Evolutionary conservation across 2,888 invertebrate species (phyloP), one percentile per base, ranked within the genome.

Genomic region (Tetheella fluctuosa): DNA sequence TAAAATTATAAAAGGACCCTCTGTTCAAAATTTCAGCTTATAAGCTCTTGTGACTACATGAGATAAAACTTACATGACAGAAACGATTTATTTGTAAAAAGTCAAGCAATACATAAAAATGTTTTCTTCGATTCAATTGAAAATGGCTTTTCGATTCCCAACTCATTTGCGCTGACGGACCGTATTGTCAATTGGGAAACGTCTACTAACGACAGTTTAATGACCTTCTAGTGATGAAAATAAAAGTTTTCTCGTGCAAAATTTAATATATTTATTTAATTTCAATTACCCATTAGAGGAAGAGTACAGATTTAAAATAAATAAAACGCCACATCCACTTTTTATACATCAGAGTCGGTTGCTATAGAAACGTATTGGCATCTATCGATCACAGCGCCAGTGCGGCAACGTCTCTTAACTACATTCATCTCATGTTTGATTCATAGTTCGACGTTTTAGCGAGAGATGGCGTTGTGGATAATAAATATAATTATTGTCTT

Each of bases 371-470:
- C 48, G 48, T 10, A 48, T 48, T 20, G 20, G 48, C 48, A 8
- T 48, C 48, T 23, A 34, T 34, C 30, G 54, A 34, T 13, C 12
- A 10, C 37, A 55, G 55, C 55, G 55, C 55, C 20, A 20, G 13
- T 23, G 55, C 55, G 55, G 55, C 13, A 34, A 55, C 5, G 15
- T 34, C 5, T 15, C 34, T 6, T 17, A 55, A 55, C 55, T 55
- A 34, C 17, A 1, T 34, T 25, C 23, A 17, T 13, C 55, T 13
- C 34, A 8, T 10, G 12, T 20, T 12, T 2, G 30, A 6, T 20
- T 34, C 20, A 4, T 55, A 37, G 55, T 55, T 34, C 13, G 4
- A 7, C 1, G 12, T 4, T 34, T 55, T 13, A 13, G 4, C 23
- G 55, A 20, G 23, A 34, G 55, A 55, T 55, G 55, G 55, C 37